Conservation (phyloP, 37 sponge, comb jelly and placozoan genomes). For the Mnemiopsis leidyi region DNA sequence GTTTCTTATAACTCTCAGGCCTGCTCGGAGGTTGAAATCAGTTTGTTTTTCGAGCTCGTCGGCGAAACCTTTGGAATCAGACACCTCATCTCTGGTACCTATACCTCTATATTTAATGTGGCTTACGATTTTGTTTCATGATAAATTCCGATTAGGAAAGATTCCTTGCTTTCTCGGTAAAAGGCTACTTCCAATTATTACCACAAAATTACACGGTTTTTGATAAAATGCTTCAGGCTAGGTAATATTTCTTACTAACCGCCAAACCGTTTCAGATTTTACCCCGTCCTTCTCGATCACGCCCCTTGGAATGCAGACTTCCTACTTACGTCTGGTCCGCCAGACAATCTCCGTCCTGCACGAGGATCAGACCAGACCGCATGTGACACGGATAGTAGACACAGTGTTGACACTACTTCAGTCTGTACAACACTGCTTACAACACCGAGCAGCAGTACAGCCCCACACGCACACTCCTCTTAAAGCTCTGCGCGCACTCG, state of each 20-base stretch:
- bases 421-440: background rate
- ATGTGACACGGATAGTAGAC: background rate
- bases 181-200: too few relatives aligned
- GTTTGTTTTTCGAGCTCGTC: background rate
- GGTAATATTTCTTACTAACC: too few relatives aligned
- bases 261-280: background rate
- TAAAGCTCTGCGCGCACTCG: slow-evolving; percentile 47
- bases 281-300: background rate
- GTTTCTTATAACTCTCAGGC: too few relatives aligned
- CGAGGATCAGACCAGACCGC: background rate
- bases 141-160: too few relatives aligned
- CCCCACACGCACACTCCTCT: slow-evolving; percentile 60
- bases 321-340: slow-evolving; percentile 28
- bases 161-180: too few relatives aligned
- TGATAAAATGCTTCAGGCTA: too few relatives aligned
- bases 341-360: slow-evolving; percentile 19
- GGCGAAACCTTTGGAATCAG: background rate
- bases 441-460: background rate
- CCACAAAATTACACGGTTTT: too few relatives aligned
- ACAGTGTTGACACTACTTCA: background rate
- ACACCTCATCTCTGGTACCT: background rate
- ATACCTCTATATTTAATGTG: too few relatives aligned
- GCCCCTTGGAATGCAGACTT: slow-evolving; percentile 51
- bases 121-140: too few relatives aligned
- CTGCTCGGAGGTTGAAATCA: slow-evolving; percentile 14